phyloP scores from a whole-genome alignment of 2,888 invertebrate species.

The Drepanosiphum platanoidis region DNA sequence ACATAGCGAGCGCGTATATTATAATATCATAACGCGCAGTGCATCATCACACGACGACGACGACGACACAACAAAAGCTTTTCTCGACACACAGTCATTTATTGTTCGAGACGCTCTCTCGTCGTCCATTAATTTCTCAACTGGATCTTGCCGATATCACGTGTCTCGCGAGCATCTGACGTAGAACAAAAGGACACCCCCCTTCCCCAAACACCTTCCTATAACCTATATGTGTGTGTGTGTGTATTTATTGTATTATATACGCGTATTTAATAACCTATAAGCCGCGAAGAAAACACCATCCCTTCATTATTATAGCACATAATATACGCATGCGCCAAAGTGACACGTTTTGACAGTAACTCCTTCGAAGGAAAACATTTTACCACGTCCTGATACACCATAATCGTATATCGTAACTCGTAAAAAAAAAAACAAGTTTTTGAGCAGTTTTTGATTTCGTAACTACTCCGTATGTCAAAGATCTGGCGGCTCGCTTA shows the following conservation, averaged over 20 bases:
- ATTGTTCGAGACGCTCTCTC: constrained; percentile 38
- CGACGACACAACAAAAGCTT: constrained; percentile 61
- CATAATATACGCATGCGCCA: not conserved
- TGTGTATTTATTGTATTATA: not conserved
- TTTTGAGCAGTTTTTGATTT: too few species aligned
- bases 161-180: not conserved
- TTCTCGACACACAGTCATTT: constrained; percentile 39
- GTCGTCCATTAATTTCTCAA: constrained; percentile 52
- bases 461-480: too few species aligned
- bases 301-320: not conserved
- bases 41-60: too few species aligned
- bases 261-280: too few species aligned
- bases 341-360: not conserved
- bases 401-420: too few species aligned
- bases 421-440: too few species aligned
- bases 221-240: too few species aligned
- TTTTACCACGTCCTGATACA: too few species aligned
- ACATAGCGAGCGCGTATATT: not conserved
- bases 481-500: too few species aligned
- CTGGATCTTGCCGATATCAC: constrained; percentile 43
- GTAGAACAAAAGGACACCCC: constrained; percentile 33
- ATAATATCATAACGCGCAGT: not conserved
- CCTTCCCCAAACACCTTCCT: not conserved
- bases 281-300: not conserved
- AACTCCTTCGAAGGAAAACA: not conserved